Percentiles rank a stretch among this genome's conserved stretches.
phyloP scores from a whole-genome alignment of 2,888 invertebrate species.

The Pristionchus arcanus region DNA sequence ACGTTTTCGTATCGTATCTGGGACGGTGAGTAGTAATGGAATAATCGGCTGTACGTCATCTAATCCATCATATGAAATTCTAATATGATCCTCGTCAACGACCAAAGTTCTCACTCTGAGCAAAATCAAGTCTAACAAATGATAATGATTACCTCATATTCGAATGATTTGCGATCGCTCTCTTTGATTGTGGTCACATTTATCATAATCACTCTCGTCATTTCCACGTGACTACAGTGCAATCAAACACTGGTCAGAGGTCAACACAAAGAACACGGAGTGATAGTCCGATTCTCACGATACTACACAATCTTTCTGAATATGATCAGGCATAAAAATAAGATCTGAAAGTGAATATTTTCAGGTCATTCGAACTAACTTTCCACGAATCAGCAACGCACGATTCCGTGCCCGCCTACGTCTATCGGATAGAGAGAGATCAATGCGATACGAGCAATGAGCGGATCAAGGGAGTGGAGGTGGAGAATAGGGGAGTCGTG shows the following conservation, averaged over 20 bases:
- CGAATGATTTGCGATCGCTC: too few species aligned
- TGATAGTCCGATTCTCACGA: too few species aligned
- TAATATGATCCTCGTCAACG: neutral
- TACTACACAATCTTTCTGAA: too few species aligned
- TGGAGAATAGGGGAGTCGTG: conserved; percentile 25
- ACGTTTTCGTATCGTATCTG: neutral
- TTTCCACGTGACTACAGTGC: neutral
- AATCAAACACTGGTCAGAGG: neutral
- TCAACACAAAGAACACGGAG: neutral
- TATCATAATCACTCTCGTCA: neutral
- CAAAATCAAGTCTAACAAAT: too few species aligned
- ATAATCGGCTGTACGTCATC: too few species aligned
- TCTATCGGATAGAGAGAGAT: neutral
- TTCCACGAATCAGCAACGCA: neutral
- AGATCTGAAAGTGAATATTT: neutral
- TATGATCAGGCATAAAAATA: too few species aligned
- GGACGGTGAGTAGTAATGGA: neutral
- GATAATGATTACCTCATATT: too few species aligned
- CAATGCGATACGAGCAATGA: neutral
- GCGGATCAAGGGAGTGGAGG: neutral
- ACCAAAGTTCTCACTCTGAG: too few species aligned
- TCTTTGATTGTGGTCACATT: neutral
- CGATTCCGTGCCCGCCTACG: neutral
- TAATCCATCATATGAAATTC: too few species aligned
- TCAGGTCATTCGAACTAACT: neutral